Base-by-base conservation (phyloP, 1,140 invertebrate genomes). In the Holotrichia oblita region DNA sequence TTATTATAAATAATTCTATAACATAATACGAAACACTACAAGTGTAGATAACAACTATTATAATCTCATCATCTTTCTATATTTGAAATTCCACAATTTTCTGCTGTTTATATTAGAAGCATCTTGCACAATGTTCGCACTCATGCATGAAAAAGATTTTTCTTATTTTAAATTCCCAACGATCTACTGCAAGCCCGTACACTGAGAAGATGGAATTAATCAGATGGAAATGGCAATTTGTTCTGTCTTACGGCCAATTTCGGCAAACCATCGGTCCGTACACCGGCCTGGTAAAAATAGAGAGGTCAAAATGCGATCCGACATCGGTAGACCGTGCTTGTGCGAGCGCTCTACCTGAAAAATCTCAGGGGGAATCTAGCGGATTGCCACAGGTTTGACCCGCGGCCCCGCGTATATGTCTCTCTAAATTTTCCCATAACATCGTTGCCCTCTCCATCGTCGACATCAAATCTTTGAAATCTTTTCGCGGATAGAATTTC, bases 381-480 rank as follows among this genome's bases (percentile, higher is more conserved):
- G 44, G 44, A 48, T 48, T 48, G 44, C 44, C 44, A 48, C 44
- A 48, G 44, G 44, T 48, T 48, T 48, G 44, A 48, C 44, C 44
- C 44, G 44, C 44, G 44, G 44, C 44, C n/a, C 44, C 44, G 44
- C n/a, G n/a, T 48, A 48, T 48, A 48, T 48, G 44, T 48, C 44
- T 48, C 44, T 48, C 44, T 48, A 48, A 48, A 48, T 48, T 48
- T 48, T 48, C 12, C 44, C 44, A 48, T 48, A 48, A 48, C 44
- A 48, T 48, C 44, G 44, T 48, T 48, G 44, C 44, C 12, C 44
- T 48, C 44, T 10, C 44, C 44, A n/a, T 48, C 44, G 44, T 48
- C 44, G 44, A 48, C 44, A 48, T 48, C 44, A 48, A 48, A 48
- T 48, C 44, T 48, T 48, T 48, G 44, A 48, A 48, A 48, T 48